Conservation (phyloP, 1,140 invertebrate species). For the Aporrectodea caliginosa region DNA sequence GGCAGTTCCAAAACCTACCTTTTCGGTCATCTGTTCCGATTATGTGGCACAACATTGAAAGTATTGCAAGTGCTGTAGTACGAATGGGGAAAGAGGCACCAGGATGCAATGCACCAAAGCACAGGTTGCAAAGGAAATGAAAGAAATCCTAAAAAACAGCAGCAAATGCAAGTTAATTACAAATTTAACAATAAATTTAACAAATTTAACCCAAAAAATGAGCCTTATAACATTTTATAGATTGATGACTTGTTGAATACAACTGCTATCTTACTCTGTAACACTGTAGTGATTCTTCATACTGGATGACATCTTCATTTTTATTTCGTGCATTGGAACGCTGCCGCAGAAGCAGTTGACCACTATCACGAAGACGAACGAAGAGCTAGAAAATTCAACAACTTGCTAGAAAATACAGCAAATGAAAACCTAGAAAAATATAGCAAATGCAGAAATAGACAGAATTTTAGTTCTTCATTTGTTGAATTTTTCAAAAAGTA, state of each 20-base stretch:
- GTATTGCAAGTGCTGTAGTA: conserved; percentile 63
- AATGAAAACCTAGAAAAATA: no score
- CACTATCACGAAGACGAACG: conserved; percentile 24
- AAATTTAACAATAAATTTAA: background rate
- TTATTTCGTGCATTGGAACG: background rate
- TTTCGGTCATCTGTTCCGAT: conserved; percentile 31
- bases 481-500: no score
- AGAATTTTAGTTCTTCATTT: no score
- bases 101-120: conserved; percentile 62
- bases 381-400: conserved; percentile 29
- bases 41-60: conserved; percentile 44
- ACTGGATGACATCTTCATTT: background rate
- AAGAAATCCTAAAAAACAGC: conserved; percentile 54
- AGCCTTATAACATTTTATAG: background rate
- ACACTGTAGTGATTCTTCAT: background rate
- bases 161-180: background rate
- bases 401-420: no score
- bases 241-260: background rate
- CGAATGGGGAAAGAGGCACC: conserved; percentile 70
- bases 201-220: background rate
- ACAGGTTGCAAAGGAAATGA: conserved; percentile 57
- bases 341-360: conserved; percentile 1
- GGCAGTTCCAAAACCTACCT: background rate
- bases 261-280: background rate
- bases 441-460: no score